phyloP scores from a whole-genome alignment of 2,797 vertebrate genomes.

The Taenioides sp. region DNA sequence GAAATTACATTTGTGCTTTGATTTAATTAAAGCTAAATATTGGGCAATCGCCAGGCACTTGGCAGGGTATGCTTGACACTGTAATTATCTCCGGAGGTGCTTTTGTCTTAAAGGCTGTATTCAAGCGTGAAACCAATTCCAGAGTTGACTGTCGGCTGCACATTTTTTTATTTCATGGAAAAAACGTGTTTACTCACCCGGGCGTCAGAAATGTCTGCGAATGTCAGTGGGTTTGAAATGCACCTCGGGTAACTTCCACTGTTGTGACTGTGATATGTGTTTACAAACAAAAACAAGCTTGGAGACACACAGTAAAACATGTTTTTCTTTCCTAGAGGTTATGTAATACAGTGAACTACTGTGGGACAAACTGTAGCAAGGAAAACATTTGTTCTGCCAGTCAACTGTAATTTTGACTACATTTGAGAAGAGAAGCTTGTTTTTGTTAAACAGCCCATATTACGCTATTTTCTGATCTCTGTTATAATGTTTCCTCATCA shows the following conservation, averaged over 20 bases:
- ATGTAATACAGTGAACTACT: no score
- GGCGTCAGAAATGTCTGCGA: conserved; percentile 53
- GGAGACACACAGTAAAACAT: neutral
- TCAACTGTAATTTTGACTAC: no score
- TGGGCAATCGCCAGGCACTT: conserved; percentile 80
- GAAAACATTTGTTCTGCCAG: no score
- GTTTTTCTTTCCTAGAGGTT: no score
- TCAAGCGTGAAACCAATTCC: conserved; percentile 83
- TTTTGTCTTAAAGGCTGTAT: conserved; percentile 84
- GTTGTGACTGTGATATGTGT: conserved; percentile 15
- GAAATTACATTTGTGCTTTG: conserved; percentile 85
- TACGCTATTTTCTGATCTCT: no score
- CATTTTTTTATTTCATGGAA: conserved; percentile 38
- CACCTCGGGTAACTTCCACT: conserved; percentile 33
- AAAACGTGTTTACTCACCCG: conserved; percentile 65
- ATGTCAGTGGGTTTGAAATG: conserved; percentile 37
- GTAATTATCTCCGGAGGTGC: conserved; percentile 85
- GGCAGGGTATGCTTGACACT: conserved; percentile 80
- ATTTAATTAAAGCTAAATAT: conserved; percentile 87
- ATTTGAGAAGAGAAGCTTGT: no score
- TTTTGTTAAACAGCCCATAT: no score
- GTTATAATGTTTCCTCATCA: no score
- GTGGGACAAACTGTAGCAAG: no score
- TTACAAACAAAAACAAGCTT: conserved; percentile 46
- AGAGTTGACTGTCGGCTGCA: conserved; percentile 68